Evolutionary conservation across 2,113 vertebrate species (phyloP).

Genomic region (Trachemys scripta): DNA sequence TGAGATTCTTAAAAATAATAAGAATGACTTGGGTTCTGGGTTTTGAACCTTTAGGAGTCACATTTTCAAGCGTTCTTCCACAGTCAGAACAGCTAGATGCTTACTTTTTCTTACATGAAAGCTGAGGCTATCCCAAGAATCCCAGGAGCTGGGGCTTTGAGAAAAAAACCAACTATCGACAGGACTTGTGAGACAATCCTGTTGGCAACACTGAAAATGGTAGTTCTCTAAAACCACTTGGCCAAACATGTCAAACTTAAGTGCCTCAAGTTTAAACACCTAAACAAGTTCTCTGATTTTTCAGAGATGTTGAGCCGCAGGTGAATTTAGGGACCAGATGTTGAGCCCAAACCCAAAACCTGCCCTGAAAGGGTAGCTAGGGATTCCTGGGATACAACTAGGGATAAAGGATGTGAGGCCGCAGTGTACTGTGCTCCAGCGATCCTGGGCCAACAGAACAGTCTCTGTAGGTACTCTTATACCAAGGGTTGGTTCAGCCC

Average conservation of each 20-base stretch:
- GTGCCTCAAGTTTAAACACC: not conserved
- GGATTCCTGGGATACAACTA: not conserved
- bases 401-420: not conserved
- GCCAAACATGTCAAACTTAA: not conserved
- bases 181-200: not conserved
- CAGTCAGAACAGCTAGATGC: accelerated
- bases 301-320: not conserved
- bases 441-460: not conserved
- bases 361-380: accelerated
- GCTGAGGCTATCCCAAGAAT: not conserved
- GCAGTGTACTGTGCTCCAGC: not conserved
- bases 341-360: not conserved
- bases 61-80: not conserved
- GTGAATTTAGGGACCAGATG: not conserved
- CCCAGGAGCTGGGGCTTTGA: not conserved
- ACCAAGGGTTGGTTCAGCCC: not conserved
- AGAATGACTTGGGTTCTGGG: not conserved
- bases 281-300: not conserved
- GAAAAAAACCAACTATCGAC: not conserved
- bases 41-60: not conserved
- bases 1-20: not conserved
- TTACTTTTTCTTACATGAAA: not conserved
- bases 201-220: not conserved
- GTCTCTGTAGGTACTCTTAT: not conserved
- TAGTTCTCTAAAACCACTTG: not conserved